These are phyloP conservation scores for Myoxocephalus aenaeus DNA, from an alignment of 2,797 vertebrate genomes.

Conservation along the genomic window DNA sequence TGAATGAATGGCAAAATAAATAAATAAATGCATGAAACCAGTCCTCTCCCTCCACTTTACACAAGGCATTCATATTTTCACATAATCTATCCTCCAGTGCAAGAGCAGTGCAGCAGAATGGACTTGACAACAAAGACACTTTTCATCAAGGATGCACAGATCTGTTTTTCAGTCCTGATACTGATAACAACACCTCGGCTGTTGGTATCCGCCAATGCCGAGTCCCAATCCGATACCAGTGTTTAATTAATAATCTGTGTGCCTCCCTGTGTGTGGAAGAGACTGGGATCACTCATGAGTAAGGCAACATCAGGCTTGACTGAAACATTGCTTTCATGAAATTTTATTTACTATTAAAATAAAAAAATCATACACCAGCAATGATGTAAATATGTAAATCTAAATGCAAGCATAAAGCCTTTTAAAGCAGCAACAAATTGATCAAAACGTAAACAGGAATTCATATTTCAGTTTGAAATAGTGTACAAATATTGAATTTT, in stretches of 20 bases:
- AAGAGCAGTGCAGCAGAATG: constrained; percentile 16
- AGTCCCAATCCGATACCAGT: background rate
- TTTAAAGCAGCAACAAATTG: background rate
- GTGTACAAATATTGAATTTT: no score
- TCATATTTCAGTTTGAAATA: no score
- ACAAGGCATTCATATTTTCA: constrained; percentile 21
- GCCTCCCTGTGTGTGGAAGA: background rate
- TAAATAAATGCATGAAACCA: constrained; percentile 31
- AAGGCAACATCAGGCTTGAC: background rate
- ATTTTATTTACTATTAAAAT: background rate
- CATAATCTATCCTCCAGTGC: constrained; percentile 22
- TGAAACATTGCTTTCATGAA: background rate
- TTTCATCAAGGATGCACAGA: constrained; percentile 24
- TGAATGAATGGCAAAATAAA: constrained; percentile 46
- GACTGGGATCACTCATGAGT: background rate
- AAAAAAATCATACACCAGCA: background rate
- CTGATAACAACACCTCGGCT: background rate
- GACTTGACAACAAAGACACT: constrained; percentile 23
- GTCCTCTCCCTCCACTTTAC: constrained; percentile 18
- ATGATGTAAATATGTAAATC: background rate
- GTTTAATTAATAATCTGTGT: background rate
- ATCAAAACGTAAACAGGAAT: background rate
- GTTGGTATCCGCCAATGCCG: background rate
- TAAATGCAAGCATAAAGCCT: background rate
- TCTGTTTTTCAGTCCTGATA: background rate